A percentile compares a stretch with the other conserved stretches of the same genome.
phyloP scores from a whole-genome alignment of 2,888 invertebrate species.

The Stenichneumon culpator region DNA sequence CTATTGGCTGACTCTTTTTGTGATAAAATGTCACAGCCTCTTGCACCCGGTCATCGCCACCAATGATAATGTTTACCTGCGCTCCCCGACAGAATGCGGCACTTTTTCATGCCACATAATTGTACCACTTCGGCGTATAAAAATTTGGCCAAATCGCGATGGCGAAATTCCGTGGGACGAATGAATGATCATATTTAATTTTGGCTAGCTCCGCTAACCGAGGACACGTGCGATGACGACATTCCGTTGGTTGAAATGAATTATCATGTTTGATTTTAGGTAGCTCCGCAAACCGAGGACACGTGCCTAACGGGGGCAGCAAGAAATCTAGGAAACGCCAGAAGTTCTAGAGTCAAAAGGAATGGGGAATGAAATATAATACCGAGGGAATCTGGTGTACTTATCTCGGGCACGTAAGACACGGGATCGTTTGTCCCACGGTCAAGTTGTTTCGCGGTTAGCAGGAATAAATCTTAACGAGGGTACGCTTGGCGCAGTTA shows the following conservation, averaged over 20 bases:
- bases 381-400: conserved; percentile 18
- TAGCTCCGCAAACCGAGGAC: neutral
- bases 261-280: neutral
- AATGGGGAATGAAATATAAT: conserved; percentile 17
- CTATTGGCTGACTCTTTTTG: neutral
- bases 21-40: neutral
- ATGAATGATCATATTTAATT: too few species aligned
- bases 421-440: conserved; percentile 52
- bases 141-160: too few species aligned
- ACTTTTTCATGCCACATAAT: too few species aligned
- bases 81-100: neutral
- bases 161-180: too few species aligned
- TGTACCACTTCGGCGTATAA: too few species aligned
- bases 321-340: neutral
- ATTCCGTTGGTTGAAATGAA: neutral
- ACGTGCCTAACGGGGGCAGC: neutral
- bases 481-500: conserved; percentile 32
- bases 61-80: neutral
- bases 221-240: neutral
- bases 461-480: conserved; percentile 48
- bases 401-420: conserved; percentile 37
- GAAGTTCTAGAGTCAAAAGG: neutral
- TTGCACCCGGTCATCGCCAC: conserved; percentile 2
- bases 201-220: too few species aligned
- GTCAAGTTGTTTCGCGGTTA: conserved; percentile 65